These are phyloP conservation scores for Scortum barcoo DNA, from an alignment of 2,113 vertebrate genomes.

Conservation along the genomic window DNA sequence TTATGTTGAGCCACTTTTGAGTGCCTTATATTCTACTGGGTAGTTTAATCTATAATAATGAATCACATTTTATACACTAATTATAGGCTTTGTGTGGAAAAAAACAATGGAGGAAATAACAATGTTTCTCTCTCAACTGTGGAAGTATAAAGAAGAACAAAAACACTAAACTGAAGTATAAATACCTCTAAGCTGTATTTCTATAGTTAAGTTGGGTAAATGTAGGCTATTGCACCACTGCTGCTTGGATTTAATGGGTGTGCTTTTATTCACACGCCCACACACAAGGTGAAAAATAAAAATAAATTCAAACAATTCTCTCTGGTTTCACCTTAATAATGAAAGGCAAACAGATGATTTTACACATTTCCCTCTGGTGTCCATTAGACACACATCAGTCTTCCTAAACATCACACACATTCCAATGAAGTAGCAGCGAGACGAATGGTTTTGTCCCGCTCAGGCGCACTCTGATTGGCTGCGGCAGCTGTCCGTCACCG, in stretches of 20 bases:
- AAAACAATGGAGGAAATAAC: neutral
- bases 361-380: neutral
- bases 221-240: neutral
- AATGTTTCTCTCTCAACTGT: neutral
- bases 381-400: neutral
- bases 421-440: conserved; percentile 51
- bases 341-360: no score
- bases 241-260: neutral
- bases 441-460: neutral
- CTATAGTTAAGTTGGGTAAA: neutral
- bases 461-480: conserved; percentile 43
- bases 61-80: neutral
- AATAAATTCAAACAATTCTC: neutral
- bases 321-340: neutral
- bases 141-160: neutral
- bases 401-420: conserved; percentile 33
- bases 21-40: neutral
- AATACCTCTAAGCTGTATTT: neutral
- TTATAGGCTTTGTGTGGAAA: neutral
- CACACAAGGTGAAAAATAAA: neutral
- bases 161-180: neutral
- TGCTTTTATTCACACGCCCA: neutral
- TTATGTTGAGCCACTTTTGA: neutral
- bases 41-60: neutral
- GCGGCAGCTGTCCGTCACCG: conserved; percentile 30